Evolutionary conservation across 2,113 vertebrate genomes (phyloP).

Genomic region (Aegotheles bennettii): DNA sequence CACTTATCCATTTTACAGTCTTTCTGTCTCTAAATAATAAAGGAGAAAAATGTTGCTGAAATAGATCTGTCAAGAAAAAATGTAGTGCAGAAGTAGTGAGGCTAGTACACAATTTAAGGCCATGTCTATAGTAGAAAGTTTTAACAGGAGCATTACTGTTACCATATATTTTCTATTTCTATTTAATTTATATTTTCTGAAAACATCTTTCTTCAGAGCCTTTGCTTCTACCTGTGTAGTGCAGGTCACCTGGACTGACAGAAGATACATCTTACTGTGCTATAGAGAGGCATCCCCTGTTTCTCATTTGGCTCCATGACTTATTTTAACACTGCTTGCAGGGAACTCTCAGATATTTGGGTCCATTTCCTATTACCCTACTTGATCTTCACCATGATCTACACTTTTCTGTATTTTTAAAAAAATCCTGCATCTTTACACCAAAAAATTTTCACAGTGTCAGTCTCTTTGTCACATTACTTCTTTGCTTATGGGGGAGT

Average conservation of each 20-base stretch:
- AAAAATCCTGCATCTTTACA: not conserved
- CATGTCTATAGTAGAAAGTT: not conserved
- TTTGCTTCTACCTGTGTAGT: not conserved
- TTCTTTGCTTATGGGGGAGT: not conserved
- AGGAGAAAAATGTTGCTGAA: not conserved
- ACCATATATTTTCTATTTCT: not conserved
- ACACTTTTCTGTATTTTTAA: not conserved
- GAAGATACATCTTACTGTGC: not conserved
- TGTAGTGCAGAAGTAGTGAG: not conserved
- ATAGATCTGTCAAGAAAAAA: not conserved
- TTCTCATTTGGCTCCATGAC: not conserved
- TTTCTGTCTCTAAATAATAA: not conserved
- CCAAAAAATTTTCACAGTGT: not conserved
- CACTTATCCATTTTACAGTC: not conserved
- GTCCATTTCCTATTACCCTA: not conserved
- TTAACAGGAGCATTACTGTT: not conserved
- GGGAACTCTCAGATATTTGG: not conserved
- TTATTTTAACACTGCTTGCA: not conserved
- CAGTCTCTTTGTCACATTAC: not conserved
- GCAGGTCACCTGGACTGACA: not conserved
- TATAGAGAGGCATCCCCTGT: not conserved
- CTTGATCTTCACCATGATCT: not conserved
- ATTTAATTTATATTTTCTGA: not conserved
- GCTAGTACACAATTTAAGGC: not conserved
- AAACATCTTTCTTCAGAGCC: not conserved